These are phyloP conservation scores for Melipona quadrifasciata DNA, from an alignment of 1,140 invertebrate species.

Conservation along the genomic window DNA sequence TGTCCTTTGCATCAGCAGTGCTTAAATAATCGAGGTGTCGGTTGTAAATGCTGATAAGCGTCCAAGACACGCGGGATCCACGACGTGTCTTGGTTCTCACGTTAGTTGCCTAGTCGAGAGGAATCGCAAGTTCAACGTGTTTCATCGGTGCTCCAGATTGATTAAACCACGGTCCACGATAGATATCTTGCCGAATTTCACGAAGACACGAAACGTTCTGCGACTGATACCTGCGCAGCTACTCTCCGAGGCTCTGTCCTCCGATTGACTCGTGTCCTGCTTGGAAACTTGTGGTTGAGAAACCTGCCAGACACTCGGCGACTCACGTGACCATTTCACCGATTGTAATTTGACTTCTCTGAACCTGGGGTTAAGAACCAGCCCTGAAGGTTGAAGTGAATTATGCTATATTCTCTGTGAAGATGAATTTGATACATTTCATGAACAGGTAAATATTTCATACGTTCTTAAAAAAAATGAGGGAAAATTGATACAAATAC, in stretches of 20 bases:
- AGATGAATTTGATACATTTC: no score
- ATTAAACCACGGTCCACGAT: not conserved
- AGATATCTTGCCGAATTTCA: not conserved
- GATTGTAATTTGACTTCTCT: not conserved
- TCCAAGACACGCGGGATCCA: constrained; percentile 20
- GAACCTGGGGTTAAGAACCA: no score
- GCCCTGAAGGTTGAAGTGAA: no score
- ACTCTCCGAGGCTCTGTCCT: not conserved
- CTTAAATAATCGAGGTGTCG: not conserved
- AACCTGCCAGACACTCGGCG: not conserved
- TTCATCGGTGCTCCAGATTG: not conserved
- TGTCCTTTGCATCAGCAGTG: no score
- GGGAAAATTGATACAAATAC: no score
- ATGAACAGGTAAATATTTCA: no score
- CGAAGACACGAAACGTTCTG: not conserved
- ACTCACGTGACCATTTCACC: not conserved
- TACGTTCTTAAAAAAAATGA: no score
- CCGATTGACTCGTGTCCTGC: not conserved
- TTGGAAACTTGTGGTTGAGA: not conserved
- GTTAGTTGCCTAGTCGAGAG: not conserved
- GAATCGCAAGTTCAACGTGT: constrained; percentile 10
- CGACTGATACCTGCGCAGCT: not conserved
- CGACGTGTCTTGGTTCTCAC: constrained; percentile 33
- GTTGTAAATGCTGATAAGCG: not conserved
- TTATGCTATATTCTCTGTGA: no score